A percentile compares a stretch with the other conserved stretches of the same genome.
Conservation (phyloP, 2,113 vertebrate species). For the Panthera tigris region DNA sequence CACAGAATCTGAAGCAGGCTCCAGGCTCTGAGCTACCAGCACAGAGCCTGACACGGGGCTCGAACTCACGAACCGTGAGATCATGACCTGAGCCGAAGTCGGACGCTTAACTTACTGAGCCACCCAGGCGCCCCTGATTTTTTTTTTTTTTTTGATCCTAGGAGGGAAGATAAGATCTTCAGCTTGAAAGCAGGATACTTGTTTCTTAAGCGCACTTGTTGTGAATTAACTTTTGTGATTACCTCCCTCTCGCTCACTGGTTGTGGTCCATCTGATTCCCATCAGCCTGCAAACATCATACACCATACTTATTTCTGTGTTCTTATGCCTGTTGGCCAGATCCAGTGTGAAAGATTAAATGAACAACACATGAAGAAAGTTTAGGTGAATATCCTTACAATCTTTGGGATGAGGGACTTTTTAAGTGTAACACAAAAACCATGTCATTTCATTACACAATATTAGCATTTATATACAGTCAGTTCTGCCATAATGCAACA, state of each 20-base stretch:
- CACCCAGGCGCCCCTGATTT: no score
- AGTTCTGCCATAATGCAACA: background rate
- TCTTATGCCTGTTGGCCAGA: background rate
- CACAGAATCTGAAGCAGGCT: no score
- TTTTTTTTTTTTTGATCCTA: no score
- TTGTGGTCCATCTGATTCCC: background rate
- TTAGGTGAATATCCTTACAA: background rate
- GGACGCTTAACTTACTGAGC: no score
- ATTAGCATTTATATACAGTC: background rate
- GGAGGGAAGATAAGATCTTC: no score
- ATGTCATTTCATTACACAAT: background rate
- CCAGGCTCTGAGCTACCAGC: no score
- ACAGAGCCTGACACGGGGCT: no score
- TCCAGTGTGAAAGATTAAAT: background rate
- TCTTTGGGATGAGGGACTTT: background rate
- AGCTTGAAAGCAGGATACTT: background rate
- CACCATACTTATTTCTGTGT: background rate
- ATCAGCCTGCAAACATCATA: background rate
- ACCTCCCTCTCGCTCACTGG: background rate
- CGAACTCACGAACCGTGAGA: no score
- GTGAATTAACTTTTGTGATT: background rate
- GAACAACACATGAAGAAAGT: background rate
- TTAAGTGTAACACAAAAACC: background rate
- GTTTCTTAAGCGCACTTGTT: background rate
- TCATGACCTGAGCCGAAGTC: no score